Evolutionary conservation across 2,888 invertebrate genomes (phyloP).

Genomic region (Pristionchus entomophagus): DNA sequence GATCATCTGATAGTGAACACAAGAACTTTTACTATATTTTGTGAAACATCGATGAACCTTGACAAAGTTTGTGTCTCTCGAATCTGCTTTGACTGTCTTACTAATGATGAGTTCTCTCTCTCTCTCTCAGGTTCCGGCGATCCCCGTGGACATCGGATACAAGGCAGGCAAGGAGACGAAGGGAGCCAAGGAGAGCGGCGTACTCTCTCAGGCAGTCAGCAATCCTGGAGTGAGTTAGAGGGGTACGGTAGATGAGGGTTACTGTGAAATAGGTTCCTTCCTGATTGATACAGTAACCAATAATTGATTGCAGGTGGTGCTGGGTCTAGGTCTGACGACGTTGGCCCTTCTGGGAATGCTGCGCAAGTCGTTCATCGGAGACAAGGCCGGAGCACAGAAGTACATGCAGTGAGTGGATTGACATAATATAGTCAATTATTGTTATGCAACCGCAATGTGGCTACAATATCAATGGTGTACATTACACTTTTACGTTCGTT

Average conservation of each 20-base stretch:
- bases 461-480: too few relatives aligned
- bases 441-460: too few relatives aligned
- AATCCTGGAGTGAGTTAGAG: slow-evolving; percentile 66
- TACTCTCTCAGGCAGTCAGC: slow-evolving; percentile 51
- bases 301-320: slow-evolving; percentile 51
- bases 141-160: slow-evolving; percentile 70
- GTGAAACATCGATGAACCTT: too few relatives aligned
- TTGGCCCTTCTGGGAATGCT: slow-evolving; percentile 70
- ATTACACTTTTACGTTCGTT: too few relatives aligned
- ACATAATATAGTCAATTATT: background rate
- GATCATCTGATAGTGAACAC: too few relatives aligned
- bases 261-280: too few relatives aligned
- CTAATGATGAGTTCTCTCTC: too few relatives aligned
- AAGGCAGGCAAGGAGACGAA: slow-evolving; percentile 58
- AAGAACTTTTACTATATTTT: too few relatives aligned
- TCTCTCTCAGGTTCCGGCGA: slow-evolving; percentile 62
- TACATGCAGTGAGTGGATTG: slow-evolving; percentile 66
- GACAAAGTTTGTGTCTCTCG: too few relatives aligned
- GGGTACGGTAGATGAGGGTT: background rate
- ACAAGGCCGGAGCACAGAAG: slow-evolving; percentile 70
- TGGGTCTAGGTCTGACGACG: slow-evolving; percentile 71
- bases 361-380: slow-evolving; percentile 65
- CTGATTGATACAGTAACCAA: too few relatives aligned
- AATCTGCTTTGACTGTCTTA: too few relatives aligned
- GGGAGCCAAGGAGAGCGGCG: slow-evolving; percentile 51